A percentile compares a stretch with the other conserved stretches of the same genome.
phyloP scores from a whole-genome alignment of 1,140 invertebrate species.

The Calliphora vicina region DNA sequence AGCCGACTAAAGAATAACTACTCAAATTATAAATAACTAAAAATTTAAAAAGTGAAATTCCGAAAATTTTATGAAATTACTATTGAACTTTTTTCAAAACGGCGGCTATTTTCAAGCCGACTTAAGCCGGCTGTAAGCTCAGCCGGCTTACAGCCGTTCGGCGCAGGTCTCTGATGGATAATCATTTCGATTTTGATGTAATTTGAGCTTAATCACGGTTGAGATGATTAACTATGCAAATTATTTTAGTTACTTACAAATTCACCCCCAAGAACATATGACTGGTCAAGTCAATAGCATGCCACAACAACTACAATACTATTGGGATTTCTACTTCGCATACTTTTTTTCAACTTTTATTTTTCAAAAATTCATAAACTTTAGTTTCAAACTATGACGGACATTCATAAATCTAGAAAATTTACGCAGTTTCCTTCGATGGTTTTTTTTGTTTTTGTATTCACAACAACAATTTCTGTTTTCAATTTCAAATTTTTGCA shows the following conservation, averaged over 20 bases:
- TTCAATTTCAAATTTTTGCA: not conserved
- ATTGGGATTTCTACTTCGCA: not conserved
- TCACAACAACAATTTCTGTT: not conserved
- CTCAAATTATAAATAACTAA: no score
- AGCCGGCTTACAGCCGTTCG: no score
- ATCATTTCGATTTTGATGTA: no score
- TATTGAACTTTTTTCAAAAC: no score
- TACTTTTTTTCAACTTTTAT: not conserved
- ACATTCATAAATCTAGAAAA: conserved; percentile 1
- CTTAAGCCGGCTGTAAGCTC: no score
- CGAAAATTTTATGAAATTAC: no score
- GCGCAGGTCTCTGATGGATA: no score
- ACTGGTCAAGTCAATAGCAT: not conserved
- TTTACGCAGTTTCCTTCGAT: not conserved
- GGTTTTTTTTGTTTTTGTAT: not conserved
- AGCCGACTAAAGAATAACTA: no score
- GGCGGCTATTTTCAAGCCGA: no score
- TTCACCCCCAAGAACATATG: not conserved
- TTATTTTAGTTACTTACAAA: not conserved
- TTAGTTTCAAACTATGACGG: not conserved
- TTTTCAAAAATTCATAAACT: not conserved
- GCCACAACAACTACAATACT: not conserved
- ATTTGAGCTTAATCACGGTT: no score
- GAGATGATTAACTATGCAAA: no score
- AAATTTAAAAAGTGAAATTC: no score